phyloP scores from a whole-genome alignment of 1,140 invertebrate genomes.

The Ceratoteleas bidentatus region DNA sequence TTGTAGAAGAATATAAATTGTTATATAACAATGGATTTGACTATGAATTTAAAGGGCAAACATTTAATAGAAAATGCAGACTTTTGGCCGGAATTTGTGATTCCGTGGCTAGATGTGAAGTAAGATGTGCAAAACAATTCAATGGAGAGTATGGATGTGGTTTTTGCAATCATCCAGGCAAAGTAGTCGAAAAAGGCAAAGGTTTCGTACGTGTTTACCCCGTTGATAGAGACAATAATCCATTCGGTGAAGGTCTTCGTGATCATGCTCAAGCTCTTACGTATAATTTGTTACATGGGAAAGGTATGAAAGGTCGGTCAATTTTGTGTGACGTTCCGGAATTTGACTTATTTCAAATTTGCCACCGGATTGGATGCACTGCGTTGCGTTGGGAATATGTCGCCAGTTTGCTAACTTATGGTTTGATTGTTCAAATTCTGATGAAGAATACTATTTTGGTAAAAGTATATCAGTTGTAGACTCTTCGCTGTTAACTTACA shows the following conservation, averaged over 20 bases:
- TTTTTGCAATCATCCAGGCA: constrained; percentile 46
- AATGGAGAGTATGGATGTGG: constrained; percentile 33
- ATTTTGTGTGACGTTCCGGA: constrained; percentile 56
- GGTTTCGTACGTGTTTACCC: constrained; percentile 20
- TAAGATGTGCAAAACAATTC: constrained; percentile 1
- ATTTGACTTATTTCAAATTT: constrained; percentile 63
- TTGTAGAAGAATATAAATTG: constrained; percentile 45
- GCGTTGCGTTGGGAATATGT: constrained; percentile 62
- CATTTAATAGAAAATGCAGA: constrained; percentile 12
- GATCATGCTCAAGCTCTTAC: constrained; percentile 7
- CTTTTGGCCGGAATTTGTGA: constrained; percentile 7
- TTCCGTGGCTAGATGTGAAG: constrained; percentile 5
- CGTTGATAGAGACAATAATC: constrained; percentile 18
- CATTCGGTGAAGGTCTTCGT: constrained; percentile 33
- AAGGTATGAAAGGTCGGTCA: constrained; percentile 51
- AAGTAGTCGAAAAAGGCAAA: constrained; percentile 22
- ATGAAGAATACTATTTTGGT: constrained; percentile 61
- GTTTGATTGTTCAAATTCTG: constrained; percentile 54
- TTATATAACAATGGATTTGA: constrained; percentile 49
- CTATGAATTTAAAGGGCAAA: constrained; percentile 33
- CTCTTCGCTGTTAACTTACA: constrained; percentile 47
- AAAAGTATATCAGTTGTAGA: constrained; percentile 39
- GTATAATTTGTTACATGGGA: not conserved
- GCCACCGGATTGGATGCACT: constrained; percentile 71
- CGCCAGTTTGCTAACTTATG: constrained; percentile 47